phyloP scores from a whole-genome alignment of 2,888 invertebrate species.

The Drosophila testacea region DNA sequence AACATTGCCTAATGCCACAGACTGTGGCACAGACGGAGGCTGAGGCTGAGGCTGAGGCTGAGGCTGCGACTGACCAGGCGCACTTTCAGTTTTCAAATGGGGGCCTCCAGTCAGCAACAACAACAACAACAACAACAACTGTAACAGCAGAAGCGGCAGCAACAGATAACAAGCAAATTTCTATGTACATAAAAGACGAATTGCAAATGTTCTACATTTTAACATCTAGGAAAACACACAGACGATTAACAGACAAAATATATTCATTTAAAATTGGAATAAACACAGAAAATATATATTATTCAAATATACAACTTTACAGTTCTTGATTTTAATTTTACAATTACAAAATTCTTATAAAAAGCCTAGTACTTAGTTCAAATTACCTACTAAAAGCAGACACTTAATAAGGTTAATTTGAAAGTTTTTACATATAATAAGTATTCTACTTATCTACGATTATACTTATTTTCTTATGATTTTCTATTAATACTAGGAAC shows the following conservation, averaged over 20 bases:
- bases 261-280: background rate
- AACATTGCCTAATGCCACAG: slow-evolving; percentile 68
- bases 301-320: no score
- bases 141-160: slow-evolving; percentile 52
- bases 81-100: slow-evolving; percentile 77
- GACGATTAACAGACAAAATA: background rate
- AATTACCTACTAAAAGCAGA: no score
- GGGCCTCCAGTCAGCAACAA: slow-evolving; percentile 29
- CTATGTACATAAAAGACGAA: slow-evolving; percentile 17
- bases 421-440: no score
- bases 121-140: slow-evolving; percentile 48
- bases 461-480: no score
- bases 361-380: no score
- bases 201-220: slow-evolving; percentile 28
- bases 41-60: slow-evolving; percentile 14
- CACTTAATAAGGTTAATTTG: no score
- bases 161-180: slow-evolving; percentile 59
- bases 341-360: no score
- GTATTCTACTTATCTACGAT: no score
- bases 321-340: no score
- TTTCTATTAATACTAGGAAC: no score
- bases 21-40: slow-evolving; percentile 18
- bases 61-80: slow-evolving; percentile 53
- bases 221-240: no score
- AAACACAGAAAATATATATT: no score